Base-by-base conservation (phyloP, 2,797 vertebrate genomes). In the Varecia variegata region DNA sequence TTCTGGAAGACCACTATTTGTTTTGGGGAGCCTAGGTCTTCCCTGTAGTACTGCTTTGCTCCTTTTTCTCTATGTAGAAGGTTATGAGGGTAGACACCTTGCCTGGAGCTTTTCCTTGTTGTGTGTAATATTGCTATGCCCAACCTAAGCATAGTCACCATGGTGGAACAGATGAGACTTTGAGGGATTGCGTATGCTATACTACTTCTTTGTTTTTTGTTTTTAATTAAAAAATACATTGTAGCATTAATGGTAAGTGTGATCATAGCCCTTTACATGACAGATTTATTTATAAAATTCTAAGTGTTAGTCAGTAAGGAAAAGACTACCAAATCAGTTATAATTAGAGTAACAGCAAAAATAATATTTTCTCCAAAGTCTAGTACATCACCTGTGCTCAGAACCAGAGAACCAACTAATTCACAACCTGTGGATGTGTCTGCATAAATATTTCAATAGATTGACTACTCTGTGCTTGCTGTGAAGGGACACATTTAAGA, bases 311-410 rank as follows among this genome's bases (percentile, higher is more conserved):
- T 40, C 88, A 79, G 40, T 67, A 85, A 65, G 45, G 15, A 27
- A 87, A 92, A 83, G 58, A 56, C 47, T 54, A 85, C 40, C 54
- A 89, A 86, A 71, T 88, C 54, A 95, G 54, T 90, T 92, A 54
- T 58, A 79, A 83, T 86, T 90, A 80, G 17, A 94, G 35, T 94
- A 65, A 68, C 1, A 58, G 50, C 15, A 87, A 89, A 84, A 90
- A n/a, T 32, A 40, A 71, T 56, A 60, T 70, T 93, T 96, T 86
- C 47, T 93, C 94, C 56, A 38, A 96, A 96, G 32, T 81, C 43
- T 95, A 43, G 13, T 45, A 50, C 11, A 8, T 91, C 45, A 76
- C 50, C 32, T 35, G 23, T 90, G 32, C 9, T 90, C 73, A 93
- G 60, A 94, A 90, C 32, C 62, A 65, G 84, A 96, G 65, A 17